Conservation (phyloP, 2,888 invertebrate species). For the Rosalia funebris region DNA sequence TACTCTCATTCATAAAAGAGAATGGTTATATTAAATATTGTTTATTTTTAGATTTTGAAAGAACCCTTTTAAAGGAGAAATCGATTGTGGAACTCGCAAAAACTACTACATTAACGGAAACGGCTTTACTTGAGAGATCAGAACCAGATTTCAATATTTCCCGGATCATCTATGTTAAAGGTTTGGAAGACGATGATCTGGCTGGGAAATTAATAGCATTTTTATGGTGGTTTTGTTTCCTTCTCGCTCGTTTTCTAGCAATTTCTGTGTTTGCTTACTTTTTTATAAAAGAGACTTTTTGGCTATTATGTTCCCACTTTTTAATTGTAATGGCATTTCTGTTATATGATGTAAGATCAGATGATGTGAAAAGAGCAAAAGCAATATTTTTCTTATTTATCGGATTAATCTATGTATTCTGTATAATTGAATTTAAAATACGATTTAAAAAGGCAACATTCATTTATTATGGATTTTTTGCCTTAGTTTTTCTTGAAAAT, state of each 20-base stretch:
- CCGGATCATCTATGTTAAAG: constrained; percentile 65
- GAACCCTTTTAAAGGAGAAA: constrained; percentile 39
- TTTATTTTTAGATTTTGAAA: constrained; percentile 29
- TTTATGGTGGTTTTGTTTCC: constrained; percentile 82
- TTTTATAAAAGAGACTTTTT: constrained; percentile 71
- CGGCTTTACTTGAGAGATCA: constrained; percentile 31
- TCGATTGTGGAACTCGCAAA: constrained; percentile 48
- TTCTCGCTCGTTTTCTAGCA: constrained; percentile 76
- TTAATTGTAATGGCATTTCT: constrained; percentile 73
- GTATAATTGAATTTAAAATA: constrained; percentile 82
- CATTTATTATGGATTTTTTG: constrained; percentile 76
- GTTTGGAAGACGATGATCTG: constrained; percentile 79
- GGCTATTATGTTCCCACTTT: constrained; percentile 72
- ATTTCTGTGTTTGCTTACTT: constrained; percentile 77
- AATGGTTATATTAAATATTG: no score
- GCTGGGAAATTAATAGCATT: constrained; percentile 75
- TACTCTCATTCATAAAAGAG: no score
- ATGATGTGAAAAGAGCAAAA: constrained; percentile 62
- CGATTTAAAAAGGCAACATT: constrained; percentile 78
- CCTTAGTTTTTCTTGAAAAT: constrained; percentile 74
- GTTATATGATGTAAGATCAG: constrained; percentile 71
- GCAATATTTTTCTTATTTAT: constrained; percentile 74
- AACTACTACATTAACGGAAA: constrained; percentile 35
- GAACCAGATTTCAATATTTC: constrained; percentile 59
- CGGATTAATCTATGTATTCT: constrained; percentile 79